Base-by-base conservation (phyloP, 2,113 vertebrate species). In the Gopherus evgoodei region DNA sequence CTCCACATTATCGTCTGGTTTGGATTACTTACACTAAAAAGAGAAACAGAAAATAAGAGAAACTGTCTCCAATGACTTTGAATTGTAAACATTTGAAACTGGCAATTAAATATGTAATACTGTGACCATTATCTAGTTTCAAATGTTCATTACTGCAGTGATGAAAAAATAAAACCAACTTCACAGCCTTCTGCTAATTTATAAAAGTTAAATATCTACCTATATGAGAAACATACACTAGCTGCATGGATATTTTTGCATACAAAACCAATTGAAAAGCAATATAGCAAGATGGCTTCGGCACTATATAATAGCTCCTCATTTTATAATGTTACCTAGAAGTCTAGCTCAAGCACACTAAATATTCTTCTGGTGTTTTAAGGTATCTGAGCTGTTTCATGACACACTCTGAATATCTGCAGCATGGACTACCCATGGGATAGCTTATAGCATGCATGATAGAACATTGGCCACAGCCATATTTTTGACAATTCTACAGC, bases 141-240 rank as follows among this genome's bases (percentile, higher is more conserved):
- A 90, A 91, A 87, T 44, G 87, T 90, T 93, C 81, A 62, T 93
- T 95, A 89, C 88, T 54, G 22, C 59, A 78, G 83, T 86, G 52
- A 86, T 82, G 94, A n/a, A 90, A 95, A 97, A 95, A 89, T 76
- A 94, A 96, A 95, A 95, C 81, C 22, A 83, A 89, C 84, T 94
- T 91, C 69, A 81, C 56, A 80, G 76, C 22, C 76, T 86, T 62
- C 78, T 96, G 94, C 86, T 88, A 91, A 96, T 93, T 97, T 95
- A 93, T 62, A 90, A 86, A 76, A 86, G 56, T 96, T 94, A 94
- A 97, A 90, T 91, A 95, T 83, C 90, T 95, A 76, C 90, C 78
- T 86, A 21, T 86, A 81, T 88, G 93, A 93, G 86, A 86, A 95
- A 85, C 49, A 52, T 93, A 82, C 24, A 62, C 50, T 54, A 69